A percentile compares a stretch with the other conserved stretches of the same genome.
phyloP scores from a whole-genome alignment of 2,888 invertebrate species.

The Eupithecia inturbata region DNA sequence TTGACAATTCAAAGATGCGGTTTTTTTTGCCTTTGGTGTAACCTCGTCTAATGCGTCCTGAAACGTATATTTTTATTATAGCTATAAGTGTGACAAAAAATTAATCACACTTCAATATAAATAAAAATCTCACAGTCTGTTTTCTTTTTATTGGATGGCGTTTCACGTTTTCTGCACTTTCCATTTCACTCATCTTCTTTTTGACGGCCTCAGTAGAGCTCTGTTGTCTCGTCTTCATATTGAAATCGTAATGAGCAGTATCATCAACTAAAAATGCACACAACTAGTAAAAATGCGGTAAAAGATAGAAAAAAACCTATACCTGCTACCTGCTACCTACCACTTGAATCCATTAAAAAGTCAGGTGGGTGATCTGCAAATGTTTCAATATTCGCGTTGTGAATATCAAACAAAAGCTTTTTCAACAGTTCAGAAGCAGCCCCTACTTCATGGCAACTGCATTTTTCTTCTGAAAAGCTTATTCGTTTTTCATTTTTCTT shows the following conservation, averaged over 20 bases:
- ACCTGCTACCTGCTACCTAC: background rate
- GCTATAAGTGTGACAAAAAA: background rate
- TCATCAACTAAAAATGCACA: constrained; percentile 7
- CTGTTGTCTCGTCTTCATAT: background rate
- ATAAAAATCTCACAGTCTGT: constrained; percentile 13
- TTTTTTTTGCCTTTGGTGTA: background rate
- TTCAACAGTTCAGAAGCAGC: constrained; percentile 60
- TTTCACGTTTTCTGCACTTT: background rate
- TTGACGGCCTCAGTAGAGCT: background rate
- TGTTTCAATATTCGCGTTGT: constrained; percentile 49
- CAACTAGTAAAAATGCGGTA: background rate
- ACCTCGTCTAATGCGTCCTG: constrained; percentile 21
- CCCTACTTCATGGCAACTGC: constrained; percentile 61
- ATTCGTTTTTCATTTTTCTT: constrained; percentile 5
- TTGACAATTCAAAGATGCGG: background rate
- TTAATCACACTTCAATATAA: background rate
- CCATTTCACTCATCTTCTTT: background rate
- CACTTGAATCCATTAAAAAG: constrained; percentile 13
- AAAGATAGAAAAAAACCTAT: background rate
- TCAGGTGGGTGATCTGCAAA: constrained; percentile 17
- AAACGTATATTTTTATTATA: constrained; percentile 5
- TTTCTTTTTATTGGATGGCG: background rate
- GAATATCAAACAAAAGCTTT: constrained; percentile 64
- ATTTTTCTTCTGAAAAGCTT: constrained; percentile 14
- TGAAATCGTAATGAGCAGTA: constrained; percentile 11